These are phyloP conservation scores for Bombus pyrosoma DNA, from an alignment of 1,140 invertebrate species.

Conservation along the genomic window DNA sequence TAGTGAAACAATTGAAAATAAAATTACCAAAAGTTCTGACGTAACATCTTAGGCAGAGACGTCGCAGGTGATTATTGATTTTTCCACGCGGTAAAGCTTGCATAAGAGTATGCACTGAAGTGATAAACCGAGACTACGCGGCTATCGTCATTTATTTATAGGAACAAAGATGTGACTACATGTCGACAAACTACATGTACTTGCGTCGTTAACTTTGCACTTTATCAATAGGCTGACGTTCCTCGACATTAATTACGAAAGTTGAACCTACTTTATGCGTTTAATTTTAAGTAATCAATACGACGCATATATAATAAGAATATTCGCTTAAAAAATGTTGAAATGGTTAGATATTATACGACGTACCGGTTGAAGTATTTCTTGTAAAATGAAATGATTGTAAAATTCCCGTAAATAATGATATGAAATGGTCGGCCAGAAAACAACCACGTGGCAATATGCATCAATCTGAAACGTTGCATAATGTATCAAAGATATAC, in stretches of 20 bases:
- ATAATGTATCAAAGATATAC: not conserved
- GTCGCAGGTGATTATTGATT: conserved; percentile 67
- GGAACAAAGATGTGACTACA: conserved; percentile 14
- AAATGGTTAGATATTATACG: not conserved
- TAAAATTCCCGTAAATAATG: not conserved
- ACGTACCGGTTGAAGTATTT: not conserved
- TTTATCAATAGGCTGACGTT: not conserved
- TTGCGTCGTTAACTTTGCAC: conserved; percentile 7
- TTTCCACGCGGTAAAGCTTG: conserved; percentile 58
- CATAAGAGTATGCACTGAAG: conserved; percentile 56
- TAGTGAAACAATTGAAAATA: not conserved
- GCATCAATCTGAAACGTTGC: conserved; percentile 1
- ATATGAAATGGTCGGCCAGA: not conserved
- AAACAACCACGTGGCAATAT: not conserved
- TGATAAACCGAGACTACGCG: conserved; percentile 10
- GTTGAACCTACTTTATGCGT: not conserved
- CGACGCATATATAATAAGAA: not conserved
- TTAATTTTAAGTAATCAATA: not conserved
- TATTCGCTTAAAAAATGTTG: not conserved
- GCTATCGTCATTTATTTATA: conserved; percentile 41
- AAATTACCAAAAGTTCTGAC: conserved; percentile 10
- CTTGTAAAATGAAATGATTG: no score
- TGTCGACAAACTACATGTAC: not conserved
- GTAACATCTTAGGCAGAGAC: conserved; percentile 27
- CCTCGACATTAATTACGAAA: not conserved